These are phyloP conservation scores for Folsomia manolachei DNA, from an alignment of 2,888 invertebrate species.

Conservation along the genomic window DNA sequence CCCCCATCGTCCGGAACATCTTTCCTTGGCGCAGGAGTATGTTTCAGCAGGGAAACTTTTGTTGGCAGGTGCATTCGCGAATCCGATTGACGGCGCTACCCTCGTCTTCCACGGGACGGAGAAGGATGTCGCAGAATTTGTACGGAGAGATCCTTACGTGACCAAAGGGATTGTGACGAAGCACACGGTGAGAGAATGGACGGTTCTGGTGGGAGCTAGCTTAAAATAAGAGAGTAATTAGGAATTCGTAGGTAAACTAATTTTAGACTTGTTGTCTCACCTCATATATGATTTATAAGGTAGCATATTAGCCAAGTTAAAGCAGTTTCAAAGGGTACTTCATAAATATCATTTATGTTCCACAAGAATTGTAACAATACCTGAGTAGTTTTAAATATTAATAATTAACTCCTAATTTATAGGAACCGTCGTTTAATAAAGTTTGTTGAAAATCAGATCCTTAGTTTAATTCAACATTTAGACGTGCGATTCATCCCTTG, in stretches of 20 bases:
- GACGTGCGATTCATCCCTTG: too few species aligned
- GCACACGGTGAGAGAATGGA: conserved; percentile 27
- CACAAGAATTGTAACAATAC: too few species aligned
- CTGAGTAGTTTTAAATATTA: too few species aligned
- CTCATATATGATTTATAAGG: too few species aligned
- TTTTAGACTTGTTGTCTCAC: neutral
- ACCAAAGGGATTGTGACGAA: conserved; percentile 23
- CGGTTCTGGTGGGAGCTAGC: conserved; percentile 22
- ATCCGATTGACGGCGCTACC: conserved; percentile 25
- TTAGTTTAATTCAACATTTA: too few species aligned
- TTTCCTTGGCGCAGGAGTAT: conserved; percentile 14
- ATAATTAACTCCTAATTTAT: too few species aligned
- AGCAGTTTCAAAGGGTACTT: too few species aligned
- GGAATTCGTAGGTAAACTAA: neutral
- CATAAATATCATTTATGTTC: too few species aligned
- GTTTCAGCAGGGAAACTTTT: conserved; percentile 11
- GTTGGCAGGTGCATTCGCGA: conserved; percentile 27
- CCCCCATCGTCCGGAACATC: conserved; percentile 21
- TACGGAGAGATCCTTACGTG: conserved; percentile 27
- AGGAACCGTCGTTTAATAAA: too few species aligned
- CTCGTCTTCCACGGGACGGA: conserved; percentile 20
- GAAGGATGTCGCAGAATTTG: conserved; percentile 21
- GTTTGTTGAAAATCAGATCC: too few species aligned
- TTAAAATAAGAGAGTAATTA: conserved; percentile 3
- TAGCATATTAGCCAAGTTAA: too few species aligned